phyloP scores from a whole-genome alignment of 1,140 invertebrate genomes.

The Leptinotarsa texana region DNA sequence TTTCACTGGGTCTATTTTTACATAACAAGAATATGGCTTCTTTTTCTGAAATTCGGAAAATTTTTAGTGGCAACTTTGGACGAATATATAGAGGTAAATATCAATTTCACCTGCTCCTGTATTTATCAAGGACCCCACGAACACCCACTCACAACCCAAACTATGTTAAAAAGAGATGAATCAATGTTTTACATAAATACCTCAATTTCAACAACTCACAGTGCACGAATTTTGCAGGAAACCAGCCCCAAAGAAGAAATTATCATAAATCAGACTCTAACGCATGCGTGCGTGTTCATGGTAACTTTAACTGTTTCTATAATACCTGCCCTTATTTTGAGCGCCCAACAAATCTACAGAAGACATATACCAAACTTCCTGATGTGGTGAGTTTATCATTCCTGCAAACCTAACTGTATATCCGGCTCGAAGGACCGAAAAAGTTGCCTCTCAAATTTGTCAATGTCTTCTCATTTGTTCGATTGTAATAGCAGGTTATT shows the following conservation, averaged over 20 bases:
- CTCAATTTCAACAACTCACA: too few species aligned
- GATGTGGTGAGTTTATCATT: conserved; percentile 44
- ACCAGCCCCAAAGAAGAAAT: conserved; percentile 28
- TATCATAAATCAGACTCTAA: conserved; percentile 34
- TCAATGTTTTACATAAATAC: too few species aligned
- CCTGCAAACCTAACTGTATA: too few species aligned
- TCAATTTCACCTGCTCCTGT: too few species aligned
- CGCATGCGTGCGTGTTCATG: conserved; percentile 32
- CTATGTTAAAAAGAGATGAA: too few species aligned
- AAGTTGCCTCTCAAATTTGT: too few species aligned
- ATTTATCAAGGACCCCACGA: too few species aligned
- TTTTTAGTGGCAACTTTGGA: conserved; percentile 33
- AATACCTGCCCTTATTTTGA: conserved; percentile 37
- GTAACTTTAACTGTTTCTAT: conserved; percentile 33
- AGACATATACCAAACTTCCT: conserved; percentile 49
- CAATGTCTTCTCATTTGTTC: neutral
- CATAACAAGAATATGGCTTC: conserved; percentile 48
- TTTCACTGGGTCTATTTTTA: conserved; percentile 53
- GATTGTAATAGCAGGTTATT: neutral
- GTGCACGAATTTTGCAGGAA: neutral
- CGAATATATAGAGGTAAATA: conserved; percentile 36
- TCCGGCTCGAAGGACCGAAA: neutral
- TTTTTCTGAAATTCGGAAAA: conserved; percentile 43
- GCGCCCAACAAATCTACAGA: conserved; percentile 34
- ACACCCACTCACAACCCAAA: too few species aligned